Percentiles rank a stretch among this genome's conserved stretches.
Evolutionary conservation across 2,888 invertebrate genomes (phyloP).

Genomic region (Aphrophora alni): DNA sequence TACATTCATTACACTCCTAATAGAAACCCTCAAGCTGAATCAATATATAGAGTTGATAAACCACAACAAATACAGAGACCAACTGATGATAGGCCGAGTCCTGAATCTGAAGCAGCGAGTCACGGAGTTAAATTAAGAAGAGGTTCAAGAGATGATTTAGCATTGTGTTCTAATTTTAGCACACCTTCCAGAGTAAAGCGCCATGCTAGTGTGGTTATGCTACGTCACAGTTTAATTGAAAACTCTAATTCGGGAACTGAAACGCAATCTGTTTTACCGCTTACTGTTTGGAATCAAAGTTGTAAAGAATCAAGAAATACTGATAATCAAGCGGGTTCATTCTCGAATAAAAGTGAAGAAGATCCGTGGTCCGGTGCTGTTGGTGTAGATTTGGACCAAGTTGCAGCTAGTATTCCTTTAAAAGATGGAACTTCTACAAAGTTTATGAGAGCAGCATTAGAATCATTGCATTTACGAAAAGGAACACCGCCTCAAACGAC

Average conservation of each 20-base stretch:
- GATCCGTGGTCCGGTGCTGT: conserved; percentile 47
- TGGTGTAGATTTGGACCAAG: conserved; percentile 52
- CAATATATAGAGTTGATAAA: not conserved
- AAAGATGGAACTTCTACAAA: conserved; percentile 45
- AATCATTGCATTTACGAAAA: conserved; percentile 47
- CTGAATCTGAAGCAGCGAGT: not conserved
- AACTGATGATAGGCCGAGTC: not conserved
- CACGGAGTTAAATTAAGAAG: conserved; percentile 39
- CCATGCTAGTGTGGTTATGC: conserved; percentile 48
- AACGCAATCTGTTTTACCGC: conserved; percentile 21
- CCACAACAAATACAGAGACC: not conserved
- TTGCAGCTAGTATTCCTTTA: conserved; percentile 50
- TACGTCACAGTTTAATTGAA: conserved; percentile 47
- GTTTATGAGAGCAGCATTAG: conserved; percentile 48
- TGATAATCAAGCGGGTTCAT: conserved; percentile 1
- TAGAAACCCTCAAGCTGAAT: not conserved
- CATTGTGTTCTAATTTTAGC: conserved; percentile 45
- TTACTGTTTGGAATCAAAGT: conserved; percentile 41
- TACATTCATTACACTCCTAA: not conserved
- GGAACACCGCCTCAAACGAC: not conserved
- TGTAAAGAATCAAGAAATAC: not conserved
- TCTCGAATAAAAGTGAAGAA: conserved; percentile 19
- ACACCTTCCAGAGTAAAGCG: conserved; percentile 46
- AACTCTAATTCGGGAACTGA: conserved; percentile 18
- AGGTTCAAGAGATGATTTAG: conserved; percentile 49